These are phyloP conservation scores for Cosmopolites sordidus DNA, from an alignment of 2,888 invertebrate species.

Conservation along the genomic window DNA sequence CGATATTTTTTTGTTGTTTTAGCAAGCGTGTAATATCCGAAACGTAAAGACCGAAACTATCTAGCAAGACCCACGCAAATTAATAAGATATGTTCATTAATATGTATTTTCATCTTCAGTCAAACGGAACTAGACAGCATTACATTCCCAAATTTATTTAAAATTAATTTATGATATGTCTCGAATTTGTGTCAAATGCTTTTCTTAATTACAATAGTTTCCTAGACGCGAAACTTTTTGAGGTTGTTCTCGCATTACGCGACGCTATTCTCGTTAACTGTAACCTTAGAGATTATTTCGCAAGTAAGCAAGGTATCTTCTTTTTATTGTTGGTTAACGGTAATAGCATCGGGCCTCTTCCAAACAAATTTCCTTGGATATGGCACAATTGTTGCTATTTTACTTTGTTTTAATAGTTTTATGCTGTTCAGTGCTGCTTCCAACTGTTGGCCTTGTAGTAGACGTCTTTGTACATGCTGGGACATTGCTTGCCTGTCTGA, in stretches of 20 bases:
- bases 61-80: no score
- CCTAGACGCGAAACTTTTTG: background rate
- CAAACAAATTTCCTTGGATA: conserved; percentile 17
- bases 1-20: background rate
- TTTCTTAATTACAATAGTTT: conserved; percentile 1
- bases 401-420: no score
- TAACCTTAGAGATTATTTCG: no score
- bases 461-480: conserved; percentile 88
- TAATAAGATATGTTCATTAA: conserved; percentile 8
- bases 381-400: conserved; percentile 11
- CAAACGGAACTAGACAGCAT: conserved; percentile 10
- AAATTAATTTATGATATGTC: conserved; percentile 23
- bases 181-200: conserved; percentile 20
- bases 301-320: no score
- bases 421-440: conserved; percentile 65
- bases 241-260: conserved; percentile 1
- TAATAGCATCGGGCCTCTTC: no score
- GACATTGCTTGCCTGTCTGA: conserved; percentile 78
- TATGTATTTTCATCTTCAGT: conserved; percentile 11
- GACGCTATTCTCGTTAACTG: background rate
- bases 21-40: no score
- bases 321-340: no score
- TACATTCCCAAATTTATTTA: conserved; percentile 10
- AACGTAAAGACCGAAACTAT: no score
- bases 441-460: conserved; percentile 90